These are phyloP conservation scores for Callithrix jacchus DNA, from an alignment of 2,113 vertebrate genomes.

Conservation along the genomic window DNA sequence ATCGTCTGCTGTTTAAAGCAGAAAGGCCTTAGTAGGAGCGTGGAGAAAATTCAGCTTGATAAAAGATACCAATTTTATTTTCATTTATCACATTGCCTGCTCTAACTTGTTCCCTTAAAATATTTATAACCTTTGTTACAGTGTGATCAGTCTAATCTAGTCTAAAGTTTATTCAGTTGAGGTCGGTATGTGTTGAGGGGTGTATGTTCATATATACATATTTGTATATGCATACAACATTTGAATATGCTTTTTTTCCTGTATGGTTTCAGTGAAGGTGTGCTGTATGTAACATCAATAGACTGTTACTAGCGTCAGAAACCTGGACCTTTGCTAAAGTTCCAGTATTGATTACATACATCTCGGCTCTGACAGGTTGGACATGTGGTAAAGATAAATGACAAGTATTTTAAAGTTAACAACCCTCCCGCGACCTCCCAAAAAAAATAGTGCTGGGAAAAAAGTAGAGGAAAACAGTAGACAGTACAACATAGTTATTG, in stretches of 20 bases:
- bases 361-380: not conserved
- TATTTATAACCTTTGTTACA: not conserved
- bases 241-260: slow-evolving; percentile 14
- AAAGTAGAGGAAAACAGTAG: not conserved
- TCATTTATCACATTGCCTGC: not conserved
- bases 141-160: not conserved
- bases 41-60: not conserved
- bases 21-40: not conserved
- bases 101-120: not conserved
- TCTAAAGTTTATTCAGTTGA: not conserved
- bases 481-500: not conserved
- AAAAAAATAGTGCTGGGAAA: not conserved
- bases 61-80: not conserved
- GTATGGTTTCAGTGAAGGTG: not conserved
- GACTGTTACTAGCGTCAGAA: slow-evolving; percentile 18
- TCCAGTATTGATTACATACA: not conserved
- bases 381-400: not conserved
- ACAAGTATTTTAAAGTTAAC: not conserved
- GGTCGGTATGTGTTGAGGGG: not conserved
- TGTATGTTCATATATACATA: not conserved
- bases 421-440: not conserved
- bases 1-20: slow-evolving; percentile 17
- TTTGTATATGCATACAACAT: not conserved
- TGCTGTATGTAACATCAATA: not conserved
- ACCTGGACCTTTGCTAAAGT: not conserved